These are phyloP conservation scores for Scylla paramamosain DNA, from an alignment of 1,140 invertebrate genomes.

Conservation along the genomic window DNA sequence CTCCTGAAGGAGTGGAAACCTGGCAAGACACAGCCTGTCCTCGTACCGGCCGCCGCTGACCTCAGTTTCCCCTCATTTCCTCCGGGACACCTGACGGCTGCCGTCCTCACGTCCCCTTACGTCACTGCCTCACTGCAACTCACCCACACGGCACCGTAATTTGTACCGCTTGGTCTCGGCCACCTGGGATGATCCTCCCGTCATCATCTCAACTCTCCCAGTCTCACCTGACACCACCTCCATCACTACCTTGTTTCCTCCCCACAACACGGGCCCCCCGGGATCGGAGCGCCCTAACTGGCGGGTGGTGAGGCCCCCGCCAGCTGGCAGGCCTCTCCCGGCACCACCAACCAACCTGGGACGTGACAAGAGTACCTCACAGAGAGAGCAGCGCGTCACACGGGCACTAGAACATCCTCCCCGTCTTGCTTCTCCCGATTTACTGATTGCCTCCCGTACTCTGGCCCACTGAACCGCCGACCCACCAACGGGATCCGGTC, in stretches of 20 bases:
- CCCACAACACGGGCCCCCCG: neutral
- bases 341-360: constrained; percentile 63
- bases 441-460: constrained; percentile 69
- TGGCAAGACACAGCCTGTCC: neutral
- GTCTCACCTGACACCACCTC: constrained; percentile 36
- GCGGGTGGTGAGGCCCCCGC: neutral
- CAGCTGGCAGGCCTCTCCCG: constrained; percentile 16
- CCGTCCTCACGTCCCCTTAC: neutral
- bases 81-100: neutral
- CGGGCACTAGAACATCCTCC: constrained; percentile 65
- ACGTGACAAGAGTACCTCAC: constrained; percentile 68
- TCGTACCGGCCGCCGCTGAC: neutral
- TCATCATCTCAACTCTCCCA: constrained; percentile 25
- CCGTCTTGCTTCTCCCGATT: constrained; percentile 65
- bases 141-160: neutral
- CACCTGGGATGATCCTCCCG: constrained; percentile 17
- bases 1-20: constrained; percentile 23
- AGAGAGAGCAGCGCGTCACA: constrained; percentile 63
- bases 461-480: constrained; percentile 55
- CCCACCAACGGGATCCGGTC: constrained; percentile 53
- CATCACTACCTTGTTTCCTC: constrained; percentile 70
- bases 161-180: neutral
- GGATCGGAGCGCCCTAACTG: constrained; percentile 1
- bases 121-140: neutral
- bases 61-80: constrained; percentile 9